Evolutionary conservation across 2,888 invertebrate species (phyloP), one percentile per base, ranked within the genome.

Genomic region (Ennomos fuscantarius): DNA sequence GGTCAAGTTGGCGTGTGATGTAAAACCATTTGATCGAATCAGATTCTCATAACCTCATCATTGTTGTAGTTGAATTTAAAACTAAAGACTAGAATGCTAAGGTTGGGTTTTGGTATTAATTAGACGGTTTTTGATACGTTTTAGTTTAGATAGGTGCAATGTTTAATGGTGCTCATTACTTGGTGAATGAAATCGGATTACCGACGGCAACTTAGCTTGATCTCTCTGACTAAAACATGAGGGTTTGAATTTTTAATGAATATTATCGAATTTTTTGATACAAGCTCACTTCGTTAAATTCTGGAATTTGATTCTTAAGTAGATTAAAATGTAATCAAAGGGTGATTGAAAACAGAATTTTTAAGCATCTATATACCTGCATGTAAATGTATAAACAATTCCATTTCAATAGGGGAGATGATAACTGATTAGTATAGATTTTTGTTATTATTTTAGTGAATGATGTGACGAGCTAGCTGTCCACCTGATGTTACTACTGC

Each of bases 111-210:
- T 61, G n/a, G 50, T 56, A 63, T 74, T 73, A 35, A 64, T 31
- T 71, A 46, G 48, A 72, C 75, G 68, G 61, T 56, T 15, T n/a
- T 44, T 58, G 37, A 24, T 44, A 8, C 48, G 9, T 58, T 58
- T 41, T 49, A 33, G 32, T 60, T 54, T 63, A 66, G 39, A 58
- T 55, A 60, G 6, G 62, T 60, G 58, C 62, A 69, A 74, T 78
- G 74, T 82, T 87, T 88, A 87, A 87, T 87, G 85, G 79, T 79
- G 79, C 82, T 88, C 84, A 87, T 88, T 88, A 88, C 78, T 85
- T 78, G 79, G 80, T 77, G 79, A 87, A 87, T 86, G 83, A 82
- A 89, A 87, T 87, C 84, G 80, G 85, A 87, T 87, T 86, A 85
- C 78, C 69, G 79, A 76, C 77, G 76, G 81, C 78, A 78, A 77